phyloP scores from a whole-genome alignment of 1,140 invertebrate species.

The Eueides isabella region DNA sequence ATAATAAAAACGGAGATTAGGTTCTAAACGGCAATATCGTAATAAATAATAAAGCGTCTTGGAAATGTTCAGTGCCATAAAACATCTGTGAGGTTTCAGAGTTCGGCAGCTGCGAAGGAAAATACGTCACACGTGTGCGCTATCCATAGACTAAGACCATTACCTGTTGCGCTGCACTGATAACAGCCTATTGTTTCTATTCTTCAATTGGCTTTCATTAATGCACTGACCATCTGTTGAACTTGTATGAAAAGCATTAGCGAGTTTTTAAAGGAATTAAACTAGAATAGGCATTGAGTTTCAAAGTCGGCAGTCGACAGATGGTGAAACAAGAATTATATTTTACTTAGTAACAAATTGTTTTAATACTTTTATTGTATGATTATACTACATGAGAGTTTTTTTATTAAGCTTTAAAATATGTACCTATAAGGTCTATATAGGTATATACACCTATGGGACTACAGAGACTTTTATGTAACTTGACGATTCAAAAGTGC shows the following conservation, averaged over 20 bases:
- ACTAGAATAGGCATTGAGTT: background rate
- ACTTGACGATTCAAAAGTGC: too few species aligned
- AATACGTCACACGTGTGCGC: conserved; percentile 74
- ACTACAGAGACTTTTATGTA: too few species aligned
- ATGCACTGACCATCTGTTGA: conserved; percentile 40
- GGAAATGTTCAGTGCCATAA: conserved; percentile 76
- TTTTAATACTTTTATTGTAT: background rate
- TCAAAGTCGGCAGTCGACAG: background rate
- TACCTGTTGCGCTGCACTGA: conserved; percentile 57
- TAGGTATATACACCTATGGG: too few species aligned
- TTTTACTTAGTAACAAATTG: background rate
- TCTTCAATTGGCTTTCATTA: conserved; percentile 43
- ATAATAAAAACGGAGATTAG: conserved; percentile 78
- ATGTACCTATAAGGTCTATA: too few species aligned
- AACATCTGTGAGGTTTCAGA: conserved; percentile 70
- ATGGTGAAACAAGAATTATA: conserved; percentile 1
- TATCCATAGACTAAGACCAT: conserved; percentile 54
- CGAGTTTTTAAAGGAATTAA: background rate
- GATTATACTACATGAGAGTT: background rate
- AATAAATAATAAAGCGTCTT: conserved; percentile 79
- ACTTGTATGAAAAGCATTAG: conserved; percentile 13
- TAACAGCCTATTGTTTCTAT: conserved; percentile 59
- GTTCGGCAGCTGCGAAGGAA: conserved; percentile 71
- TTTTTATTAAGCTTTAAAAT: background rate
- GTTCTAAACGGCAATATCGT: conserved; percentile 77